phyloP scores from a whole-genome alignment of 1,140 invertebrate species.

The Heliothis virescens region DNA sequence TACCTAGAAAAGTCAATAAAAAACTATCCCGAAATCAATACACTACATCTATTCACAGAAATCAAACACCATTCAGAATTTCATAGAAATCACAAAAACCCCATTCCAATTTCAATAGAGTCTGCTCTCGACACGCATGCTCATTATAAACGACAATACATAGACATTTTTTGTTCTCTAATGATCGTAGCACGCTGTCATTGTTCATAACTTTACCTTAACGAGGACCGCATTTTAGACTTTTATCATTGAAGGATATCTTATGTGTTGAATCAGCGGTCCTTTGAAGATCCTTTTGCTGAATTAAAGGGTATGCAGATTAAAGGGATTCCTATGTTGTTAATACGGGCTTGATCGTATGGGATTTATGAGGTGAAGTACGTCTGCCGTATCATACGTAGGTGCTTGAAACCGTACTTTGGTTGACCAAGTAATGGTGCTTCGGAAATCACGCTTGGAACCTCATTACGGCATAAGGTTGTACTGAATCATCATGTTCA shows the following conservation, averaged over 20 bases:
- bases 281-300: neutral
- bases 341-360: neutral
- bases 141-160: slow-evolving; percentile 40
- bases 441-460: too few species aligned
- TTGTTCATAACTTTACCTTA: slow-evolving; percentile 29
- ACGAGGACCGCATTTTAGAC: slow-evolving; percentile 21
- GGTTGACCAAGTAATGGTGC: too few species aligned
- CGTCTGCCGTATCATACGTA: neutral
- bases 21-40: too few species aligned
- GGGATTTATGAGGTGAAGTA: too few species aligned
- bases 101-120: neutral
- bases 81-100: slow-evolving; percentile 14
- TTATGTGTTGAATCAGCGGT: slow-evolving; percentile 15
- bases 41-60: neutral
- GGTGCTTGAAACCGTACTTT: neutral
- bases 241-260: slow-evolving; percentile 17
- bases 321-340: neutral
- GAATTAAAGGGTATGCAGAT: neutral
- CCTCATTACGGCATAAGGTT: too few species aligned
- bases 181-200: slow-evolving; percentile 22
- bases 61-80: neutral
- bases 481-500: too few species aligned
- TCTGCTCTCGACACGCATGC: slow-evolving; percentile 16
- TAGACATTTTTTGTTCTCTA: slow-evolving; percentile 47
- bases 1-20: too few species aligned